phyloP scores from a whole-genome alignment of 2,113 vertebrate genomes.

The Microcebus ravelobensis region DNA sequence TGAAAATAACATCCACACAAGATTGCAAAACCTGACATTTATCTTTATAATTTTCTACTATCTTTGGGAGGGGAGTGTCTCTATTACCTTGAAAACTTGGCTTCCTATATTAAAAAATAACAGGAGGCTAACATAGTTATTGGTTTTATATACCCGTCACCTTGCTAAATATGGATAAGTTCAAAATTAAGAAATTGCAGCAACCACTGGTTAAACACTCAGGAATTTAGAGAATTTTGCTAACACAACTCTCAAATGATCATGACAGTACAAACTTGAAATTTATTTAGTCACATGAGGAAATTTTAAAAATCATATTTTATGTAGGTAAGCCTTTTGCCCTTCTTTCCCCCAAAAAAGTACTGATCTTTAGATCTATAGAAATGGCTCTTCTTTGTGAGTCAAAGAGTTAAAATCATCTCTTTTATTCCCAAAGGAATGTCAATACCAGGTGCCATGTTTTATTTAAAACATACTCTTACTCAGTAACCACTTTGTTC shows the following conservation, averaged over 20 bases:
- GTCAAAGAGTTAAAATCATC: conserved; percentile 82
- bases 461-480: conserved; percentile 90
- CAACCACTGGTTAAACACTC: neutral
- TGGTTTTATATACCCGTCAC: neutral
- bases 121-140: neutral
- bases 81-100: neutral
- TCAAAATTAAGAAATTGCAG: neutral
- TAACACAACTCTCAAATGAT: neutral
- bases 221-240: conserved; percentile 14
- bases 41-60: neutral
- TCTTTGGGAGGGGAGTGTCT: neutral
- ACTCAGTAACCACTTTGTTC: conserved; percentile 88
- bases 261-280: conserved; percentile 16
- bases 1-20: neutral
- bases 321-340: conserved; percentile 51
- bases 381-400: conserved; percentile 62
- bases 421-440: conserved; percentile 77
- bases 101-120: neutral
- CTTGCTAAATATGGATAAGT: conserved; percentile 9
- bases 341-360: neutral
- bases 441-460: conserved; percentile 84
- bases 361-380: conserved; percentile 47
- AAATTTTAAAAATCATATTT: conserved; percentile 35
- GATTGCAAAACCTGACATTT: neutral
- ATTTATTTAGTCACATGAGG: neutral